These are phyloP conservation scores for Leptobrachium leishanense DNA, from an alignment of 2,113 vertebrate species.

Conservation along the genomic window DNA sequence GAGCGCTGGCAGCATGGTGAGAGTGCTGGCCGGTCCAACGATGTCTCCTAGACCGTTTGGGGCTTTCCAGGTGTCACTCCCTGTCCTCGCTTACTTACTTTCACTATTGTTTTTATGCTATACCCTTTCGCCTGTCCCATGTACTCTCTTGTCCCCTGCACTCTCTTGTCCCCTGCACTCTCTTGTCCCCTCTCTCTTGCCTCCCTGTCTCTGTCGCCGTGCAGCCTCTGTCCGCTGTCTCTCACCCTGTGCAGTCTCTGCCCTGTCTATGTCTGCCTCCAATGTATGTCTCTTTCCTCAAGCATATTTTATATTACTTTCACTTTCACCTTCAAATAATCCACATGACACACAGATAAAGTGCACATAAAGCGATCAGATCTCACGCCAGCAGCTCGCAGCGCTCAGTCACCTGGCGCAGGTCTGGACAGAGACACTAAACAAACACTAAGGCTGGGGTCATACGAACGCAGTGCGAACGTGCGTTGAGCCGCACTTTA, in stretches of 20 bases:
- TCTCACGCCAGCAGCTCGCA: neutral
- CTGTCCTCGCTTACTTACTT: neutral
- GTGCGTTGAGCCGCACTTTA: no score
- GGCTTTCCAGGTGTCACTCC: neutral
- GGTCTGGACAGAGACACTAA: no score
- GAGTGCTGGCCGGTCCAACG: neutral
- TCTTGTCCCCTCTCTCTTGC: no score
- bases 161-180: no score
- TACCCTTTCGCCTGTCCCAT: no score
- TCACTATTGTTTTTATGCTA: neutral
- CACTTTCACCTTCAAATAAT: constrained; percentile 37
- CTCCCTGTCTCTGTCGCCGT: no score
- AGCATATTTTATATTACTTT: constrained; percentile 10
- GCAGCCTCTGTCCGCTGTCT: neutral
- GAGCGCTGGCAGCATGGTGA: constrained; percentile 1
- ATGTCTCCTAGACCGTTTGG: neutral
- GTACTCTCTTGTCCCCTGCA: neutral
- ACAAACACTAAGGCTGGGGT: no score
- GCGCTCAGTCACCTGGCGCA: neutral
- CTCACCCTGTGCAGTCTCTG: neutral
- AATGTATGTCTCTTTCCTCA: neutral
- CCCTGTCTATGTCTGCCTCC: neutral
- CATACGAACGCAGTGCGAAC: no score
- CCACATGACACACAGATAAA: constrained; percentile 8
- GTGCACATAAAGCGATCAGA: neutral